Conservation (phyloP, 2,113 vertebrate genomes). For the Thomomys bottae region DNA sequence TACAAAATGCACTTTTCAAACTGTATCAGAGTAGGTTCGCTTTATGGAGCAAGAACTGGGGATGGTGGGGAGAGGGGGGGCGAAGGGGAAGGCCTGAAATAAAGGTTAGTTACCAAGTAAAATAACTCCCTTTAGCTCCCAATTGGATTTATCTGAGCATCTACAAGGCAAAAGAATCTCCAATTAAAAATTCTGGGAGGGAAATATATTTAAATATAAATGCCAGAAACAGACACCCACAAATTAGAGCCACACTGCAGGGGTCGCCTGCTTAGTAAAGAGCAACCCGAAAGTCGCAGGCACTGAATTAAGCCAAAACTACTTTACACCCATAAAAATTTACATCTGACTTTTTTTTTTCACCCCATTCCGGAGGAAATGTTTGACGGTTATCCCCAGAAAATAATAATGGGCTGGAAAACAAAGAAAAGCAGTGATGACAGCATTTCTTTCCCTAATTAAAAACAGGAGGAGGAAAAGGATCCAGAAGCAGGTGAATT, state of each 20-base stretch:
- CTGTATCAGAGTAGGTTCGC: conserved; percentile 88
- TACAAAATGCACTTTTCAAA: conserved; percentile 92
- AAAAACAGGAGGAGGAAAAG: not conserved
- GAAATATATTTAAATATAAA: conserved; percentile 82
- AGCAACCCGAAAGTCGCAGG: conserved; percentile 52
- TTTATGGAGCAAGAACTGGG: conserved; percentile 84
- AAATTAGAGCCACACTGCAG: conserved; percentile 25
- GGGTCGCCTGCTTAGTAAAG: conserved; percentile 50
- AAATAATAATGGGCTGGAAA: conserved; percentile 52
- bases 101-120: conserved; percentile 79
- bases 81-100: conserved; percentile 72
- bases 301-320: conserved; percentile 8
- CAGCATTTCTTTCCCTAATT: conserved; percentile 38
- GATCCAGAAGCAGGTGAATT: conserved; percentile 38
- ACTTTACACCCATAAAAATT: conserved; percentile 38
- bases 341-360: not conserved
- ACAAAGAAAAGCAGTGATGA: conserved; percentile 43
- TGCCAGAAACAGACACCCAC: conserved; percentile 72
- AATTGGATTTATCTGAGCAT: conserved; percentile 70
- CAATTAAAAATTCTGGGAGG: conserved; percentile 76
- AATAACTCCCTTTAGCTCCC: conserved; percentile 78
- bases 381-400: conserved; percentile 53
- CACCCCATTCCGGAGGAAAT: conserved; percentile 9
- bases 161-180: conserved; percentile 68
- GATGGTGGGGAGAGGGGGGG: not conserved